Evolutionary conservation across 2,888 invertebrate species (phyloP), one percentile per base, ranked within the genome.

Genomic region (Andrena dorsata): DNA sequence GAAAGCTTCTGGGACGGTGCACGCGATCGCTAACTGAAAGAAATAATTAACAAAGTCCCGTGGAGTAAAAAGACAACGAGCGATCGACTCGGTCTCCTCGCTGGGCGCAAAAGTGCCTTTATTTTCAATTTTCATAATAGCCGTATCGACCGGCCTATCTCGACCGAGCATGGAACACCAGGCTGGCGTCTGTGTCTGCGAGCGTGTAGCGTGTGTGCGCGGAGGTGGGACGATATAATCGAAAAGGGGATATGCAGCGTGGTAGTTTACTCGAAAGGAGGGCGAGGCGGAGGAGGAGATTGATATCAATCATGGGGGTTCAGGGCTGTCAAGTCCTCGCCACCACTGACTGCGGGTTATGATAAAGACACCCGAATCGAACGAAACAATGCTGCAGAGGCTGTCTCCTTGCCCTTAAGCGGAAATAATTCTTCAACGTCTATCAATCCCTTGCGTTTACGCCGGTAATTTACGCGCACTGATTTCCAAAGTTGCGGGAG

Each of bases 291-390:
- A 60, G 76, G 77, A 75, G 76, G 74, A 76, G 82, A 78, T 83
- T 86, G 86, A 90, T 90, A 90, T 90, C 90, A 90, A 90, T 90
- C 90, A 90, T 90, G 86, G 82, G 83, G 87, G 90, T 87, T 90
- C 88, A 88, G 64, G 69, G 71, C 85, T 90, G 90, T 90, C 90
- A 89, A 81, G 76, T 71, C 76, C 72, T 76, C 69, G 76, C 83
- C 80, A 78, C 78, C 56, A 79, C 80, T 83, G 83, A 79, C 89
- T 85, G 81, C 76, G 82, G 66, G n/a, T 73, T 70, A 76, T 72
- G 85, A 90, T 90, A 89, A 89, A 90, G 89, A 88, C 83, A 86
- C 81, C 82, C 82, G 87, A 89, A 88, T 89, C 85, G 84, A 87
- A 80, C 74, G 87, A 80, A 82, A 86, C 87, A 88, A 82, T 80